Evolutionary conservation across 2,888 invertebrate species (phyloP), one percentile per base, ranked within the genome.

Genomic region (Agrotis exclamationis): DNA sequence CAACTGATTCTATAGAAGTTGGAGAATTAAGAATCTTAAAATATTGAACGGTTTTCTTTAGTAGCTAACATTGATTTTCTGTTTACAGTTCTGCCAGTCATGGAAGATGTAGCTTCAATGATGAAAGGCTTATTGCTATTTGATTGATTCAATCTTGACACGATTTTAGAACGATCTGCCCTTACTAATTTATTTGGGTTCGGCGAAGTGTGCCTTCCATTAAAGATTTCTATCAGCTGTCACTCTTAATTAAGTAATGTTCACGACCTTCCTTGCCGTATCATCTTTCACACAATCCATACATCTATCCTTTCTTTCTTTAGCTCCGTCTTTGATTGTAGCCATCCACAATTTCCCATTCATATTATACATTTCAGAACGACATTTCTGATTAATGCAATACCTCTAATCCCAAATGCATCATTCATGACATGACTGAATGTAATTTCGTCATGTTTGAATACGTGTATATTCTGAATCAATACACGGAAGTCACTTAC

Each of bases 401-500:
- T 64, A 50, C 28, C 45, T 18, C 22, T 74, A 74, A 78, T 71
- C 48, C 53, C 48, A 48, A 81, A 76, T 77, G 45, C 82, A 77
- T 76, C 82, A 77, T 77, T 81, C 77, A 72, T 72, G 16, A 11
- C 54, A 56, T 64, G 67, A 57, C 20, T 72, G 67, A 65, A 65
- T 73, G 57, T 62, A 50, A 73, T 82, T 65, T 70, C 63, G 45
- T 58, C 60, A 79, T 63, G 63, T 68, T 54, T 45, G 70, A 75
- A 80, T 83, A n/a, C n/a, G n/a, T n/a, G n/a, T n/a, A 68, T 16
- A 70, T 83, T 80, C 63, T 20, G 64, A 69, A 64, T 82, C 63
- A 74, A 83, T 76, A 74, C 63, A 63, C 76, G 76, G 80, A 84
- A 80, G 78, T 83, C 22, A 48, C 63, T 60, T 28, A 59, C n/a